phyloP scores from a whole-genome alignment of 2,888 invertebrate genomes.

The Ectemnius lituratus region DNA sequence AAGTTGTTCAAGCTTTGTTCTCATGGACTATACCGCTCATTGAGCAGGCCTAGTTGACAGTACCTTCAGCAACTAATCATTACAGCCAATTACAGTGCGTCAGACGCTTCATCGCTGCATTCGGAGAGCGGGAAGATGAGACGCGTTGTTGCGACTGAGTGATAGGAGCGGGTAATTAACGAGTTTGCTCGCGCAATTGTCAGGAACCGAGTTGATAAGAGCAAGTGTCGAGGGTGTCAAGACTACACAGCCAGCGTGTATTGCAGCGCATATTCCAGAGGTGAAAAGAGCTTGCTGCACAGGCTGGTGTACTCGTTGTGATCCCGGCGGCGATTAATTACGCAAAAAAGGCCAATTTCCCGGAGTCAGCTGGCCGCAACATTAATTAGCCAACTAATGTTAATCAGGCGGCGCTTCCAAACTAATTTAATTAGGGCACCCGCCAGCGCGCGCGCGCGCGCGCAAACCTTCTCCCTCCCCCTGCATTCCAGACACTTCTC shows the following conservation, averaged over 20 bases:
- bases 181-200: conserved; percentile 16
- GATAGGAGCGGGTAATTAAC: conserved; percentile 30
- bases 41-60: too few species aligned
- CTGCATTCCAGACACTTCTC: too few species aligned
- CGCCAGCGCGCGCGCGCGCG: conserved; percentile 14
- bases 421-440: conserved; percentile 65
- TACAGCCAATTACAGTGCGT: neutral
- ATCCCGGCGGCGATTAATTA: conserved; percentile 41
- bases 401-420: conserved; percentile 52
- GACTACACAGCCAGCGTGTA: neutral
- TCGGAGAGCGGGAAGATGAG: conserved; percentile 16
- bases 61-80: too few species aligned
- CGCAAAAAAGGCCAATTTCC: conserved; percentile 43
- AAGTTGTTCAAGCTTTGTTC: neutral
- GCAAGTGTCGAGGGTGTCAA: neutral
- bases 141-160: too few species aligned
- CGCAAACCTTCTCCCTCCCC: neutral
- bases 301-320: neutral
- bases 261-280: neutral
- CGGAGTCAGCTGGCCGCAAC: conserved; percentile 50
- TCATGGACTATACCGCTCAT: too few species aligned
- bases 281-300: too few species aligned
- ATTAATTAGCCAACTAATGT: conserved; percentile 64
- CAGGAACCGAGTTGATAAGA: conserved; percentile 13
- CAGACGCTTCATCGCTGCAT: conserved; percentile 12